Evolutionary conservation across 2,113 vertebrate species (phyloP).

Genomic region (Oreochromis spilurus): DNA sequence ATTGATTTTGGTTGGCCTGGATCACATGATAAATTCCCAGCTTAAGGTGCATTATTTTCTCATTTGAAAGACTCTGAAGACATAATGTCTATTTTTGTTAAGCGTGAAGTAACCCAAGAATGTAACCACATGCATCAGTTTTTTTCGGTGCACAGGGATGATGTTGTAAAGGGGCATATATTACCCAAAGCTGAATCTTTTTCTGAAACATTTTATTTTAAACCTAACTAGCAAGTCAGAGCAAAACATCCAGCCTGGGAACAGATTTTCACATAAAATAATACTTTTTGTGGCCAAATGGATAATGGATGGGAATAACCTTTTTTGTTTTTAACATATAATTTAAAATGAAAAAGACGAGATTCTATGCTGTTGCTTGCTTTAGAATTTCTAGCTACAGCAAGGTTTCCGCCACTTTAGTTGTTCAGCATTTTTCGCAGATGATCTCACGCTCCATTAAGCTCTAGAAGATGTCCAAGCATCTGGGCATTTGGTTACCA

Average conservation of each 20-base stretch:
- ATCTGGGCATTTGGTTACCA: neutral
- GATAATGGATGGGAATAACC: neutral
- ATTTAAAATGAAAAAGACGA: neutral
- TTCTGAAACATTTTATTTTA: neutral
- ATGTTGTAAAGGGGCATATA: neutral
- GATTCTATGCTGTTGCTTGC: neutral
- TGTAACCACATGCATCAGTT: neutral
- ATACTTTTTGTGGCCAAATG: neutral
- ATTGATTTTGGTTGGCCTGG: constrained; percentile 32
- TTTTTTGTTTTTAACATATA: neutral
- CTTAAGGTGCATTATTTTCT: constrained; percentile 5
- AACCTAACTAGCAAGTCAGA: neutral
- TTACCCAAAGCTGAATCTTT: neutral
- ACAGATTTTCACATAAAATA: neutral
- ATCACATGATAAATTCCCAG: constrained; percentile 26
- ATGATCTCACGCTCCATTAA: neutral
- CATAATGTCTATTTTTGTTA: neutral
- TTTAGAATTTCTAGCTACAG: neutral
- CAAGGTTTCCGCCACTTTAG: neutral
- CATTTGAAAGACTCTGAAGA: neutral
- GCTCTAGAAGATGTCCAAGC: neutral
- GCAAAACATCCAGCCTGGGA: neutral
- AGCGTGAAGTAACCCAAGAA: neutral
- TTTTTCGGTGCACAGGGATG: neutral
- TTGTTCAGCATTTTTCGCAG: neutral